phyloP scores from a whole-genome alignment of 2,113 vertebrate species.

The Percina caprodes region DNA sequence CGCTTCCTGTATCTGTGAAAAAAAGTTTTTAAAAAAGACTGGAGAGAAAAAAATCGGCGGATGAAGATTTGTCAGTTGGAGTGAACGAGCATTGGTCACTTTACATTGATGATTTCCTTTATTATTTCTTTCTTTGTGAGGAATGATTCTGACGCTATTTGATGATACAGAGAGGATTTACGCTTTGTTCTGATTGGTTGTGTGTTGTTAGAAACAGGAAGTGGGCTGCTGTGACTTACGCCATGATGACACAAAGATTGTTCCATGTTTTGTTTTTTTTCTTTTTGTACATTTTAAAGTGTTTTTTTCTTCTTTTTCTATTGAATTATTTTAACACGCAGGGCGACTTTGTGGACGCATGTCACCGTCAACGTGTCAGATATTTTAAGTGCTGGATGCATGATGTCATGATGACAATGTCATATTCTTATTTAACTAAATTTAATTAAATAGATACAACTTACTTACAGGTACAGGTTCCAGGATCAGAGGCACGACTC shows the following conservation, averaged over 20 bases:
- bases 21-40: slow-evolving; percentile 6
- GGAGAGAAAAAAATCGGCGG: neutral
- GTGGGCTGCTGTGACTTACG: slow-evolving; percentile 61
- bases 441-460: slow-evolving; percentile 1
- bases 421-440: slow-evolving; percentile 33
- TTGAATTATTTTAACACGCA: slow-evolving; percentile 2
- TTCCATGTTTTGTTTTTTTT: slow-evolving; percentile 29
- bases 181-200: slow-evolving; percentile 64
- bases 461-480: neutral
- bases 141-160: slow-evolving; percentile 39
- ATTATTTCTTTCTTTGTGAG: neutral
- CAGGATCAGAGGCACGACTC: neutral
- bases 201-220: slow-evolving; percentile 48
- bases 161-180: slow-evolving; percentile 15
- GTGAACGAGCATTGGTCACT: slow-evolving; percentile 54
- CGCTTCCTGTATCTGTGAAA: slow-evolving; percentile 53
- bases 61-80: neutral
- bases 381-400: neutral
- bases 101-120: slow-evolving; percentile 41
- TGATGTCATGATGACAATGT: slow-evolving; percentile 40
- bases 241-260: slow-evolving; percentile 71
- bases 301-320: slow-evolving; percentile 41
- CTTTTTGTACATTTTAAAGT: slow-evolving; percentile 57
- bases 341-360: neutral
- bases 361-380: neutral